phyloP scores from a whole-genome alignment of 2,888 invertebrate species.

The Tholera decimalis region DNA sequence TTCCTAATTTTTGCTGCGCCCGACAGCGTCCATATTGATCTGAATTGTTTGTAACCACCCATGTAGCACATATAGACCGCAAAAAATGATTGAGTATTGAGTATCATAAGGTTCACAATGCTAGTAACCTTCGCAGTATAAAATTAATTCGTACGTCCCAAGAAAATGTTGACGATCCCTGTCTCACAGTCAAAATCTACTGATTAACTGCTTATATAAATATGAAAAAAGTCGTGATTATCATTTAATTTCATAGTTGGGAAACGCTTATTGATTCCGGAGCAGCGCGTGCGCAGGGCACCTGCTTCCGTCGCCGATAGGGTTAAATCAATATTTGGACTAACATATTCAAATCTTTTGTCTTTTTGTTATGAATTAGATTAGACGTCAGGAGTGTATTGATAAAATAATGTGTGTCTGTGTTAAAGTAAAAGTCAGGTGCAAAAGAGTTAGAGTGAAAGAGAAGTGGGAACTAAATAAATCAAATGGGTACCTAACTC shows the following conservation, averaged over 20 bases:
- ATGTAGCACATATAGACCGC: too few species aligned
- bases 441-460: constrained; percentile 9
- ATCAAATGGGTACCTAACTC: too few species aligned
- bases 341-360: constrained; percentile 85
- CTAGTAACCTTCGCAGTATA: not conserved
- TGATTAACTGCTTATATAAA: constrained; percentile 87
- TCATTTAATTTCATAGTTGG: constrained; percentile 91
- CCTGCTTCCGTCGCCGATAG: constrained; percentile 90
- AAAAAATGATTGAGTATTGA: too few species aligned
- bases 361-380: constrained; percentile 77
- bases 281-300: constrained; percentile 85
- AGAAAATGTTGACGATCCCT: constrained; percentile 74
- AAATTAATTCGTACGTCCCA: not conserved
- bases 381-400: constrained; percentile 62
- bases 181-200: constrained; percentile 79
- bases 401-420: constrained; percentile 49
- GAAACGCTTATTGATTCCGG: constrained; percentile 87
- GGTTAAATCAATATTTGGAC: constrained; percentile 91
- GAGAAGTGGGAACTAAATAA: too few species aligned
- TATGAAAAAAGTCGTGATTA: constrained; percentile 89
- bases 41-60: too few species aligned
- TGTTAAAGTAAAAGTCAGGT: constrained; percentile 41
- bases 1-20: too few species aligned
- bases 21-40: too few species aligned
- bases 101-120: not conserved